Evolutionary conservation across 2,888 invertebrate genomes (phyloP).

Genomic region (Ophion ellenae): DNA sequence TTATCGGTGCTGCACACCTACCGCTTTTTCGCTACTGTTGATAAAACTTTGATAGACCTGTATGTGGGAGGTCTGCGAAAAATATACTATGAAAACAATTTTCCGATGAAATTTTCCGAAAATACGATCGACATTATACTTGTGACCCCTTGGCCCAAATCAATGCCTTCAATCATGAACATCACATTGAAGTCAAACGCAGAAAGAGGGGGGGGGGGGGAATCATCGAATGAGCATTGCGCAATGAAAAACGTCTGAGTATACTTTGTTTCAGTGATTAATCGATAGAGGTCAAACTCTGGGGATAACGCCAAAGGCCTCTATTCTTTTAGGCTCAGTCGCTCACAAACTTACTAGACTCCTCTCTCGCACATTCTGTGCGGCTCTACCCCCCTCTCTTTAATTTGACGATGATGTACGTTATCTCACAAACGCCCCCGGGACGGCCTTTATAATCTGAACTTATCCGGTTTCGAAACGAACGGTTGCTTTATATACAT

Average conservation of each 20-base stretch:
- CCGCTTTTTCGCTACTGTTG: no score
- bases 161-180: no score
- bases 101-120: no score
- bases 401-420: constrained; percentile 37
- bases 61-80: no score
- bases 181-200: neutral
- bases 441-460: constrained; percentile 57
- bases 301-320: constrained; percentile 51
- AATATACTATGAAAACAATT: no score
- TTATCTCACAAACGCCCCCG: constrained; percentile 59
- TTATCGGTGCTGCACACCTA: no score
- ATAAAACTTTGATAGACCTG: no score
- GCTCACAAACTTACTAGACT: constrained; percentile 7
- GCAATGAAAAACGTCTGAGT: constrained; percentile 33
- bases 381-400: constrained; percentile 4
- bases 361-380: neutral
- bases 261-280: constrained; percentile 2
- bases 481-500: constrained; percentile 6
- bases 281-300: constrained; percentile 58
- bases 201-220: neutral
- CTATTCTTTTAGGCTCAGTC: constrained; percentile 14
- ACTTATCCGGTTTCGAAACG: constrained; percentile 62
- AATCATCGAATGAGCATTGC: constrained; percentile 33
- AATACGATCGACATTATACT: no score
- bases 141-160: no score